Percentiles rank a stretch among this genome's conserved stretches.
phyloP scores from a whole-genome alignment of 1,140 invertebrate genomes.

The Muscidifurax raptorellus region DNA sequence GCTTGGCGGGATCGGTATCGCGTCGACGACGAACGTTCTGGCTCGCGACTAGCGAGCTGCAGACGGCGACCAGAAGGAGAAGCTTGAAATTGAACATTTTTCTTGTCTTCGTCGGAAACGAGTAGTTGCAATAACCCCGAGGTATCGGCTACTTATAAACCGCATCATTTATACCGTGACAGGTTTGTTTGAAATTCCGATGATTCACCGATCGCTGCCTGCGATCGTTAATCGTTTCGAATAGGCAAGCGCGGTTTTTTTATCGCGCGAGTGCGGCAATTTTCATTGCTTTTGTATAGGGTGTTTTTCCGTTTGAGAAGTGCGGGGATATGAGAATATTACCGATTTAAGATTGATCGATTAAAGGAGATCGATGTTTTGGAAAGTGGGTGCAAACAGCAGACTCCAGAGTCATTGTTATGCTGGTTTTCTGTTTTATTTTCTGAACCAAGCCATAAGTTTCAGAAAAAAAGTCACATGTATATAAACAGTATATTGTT shows the following conservation, averaged over 20 bases:
- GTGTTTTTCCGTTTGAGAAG: too few species aligned
- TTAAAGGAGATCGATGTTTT: too few species aligned
- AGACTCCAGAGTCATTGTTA: not conserved
- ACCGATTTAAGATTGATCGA: too few species aligned
- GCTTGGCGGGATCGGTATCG: not conserved
- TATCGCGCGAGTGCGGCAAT: too few species aligned
- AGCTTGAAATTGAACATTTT: slow-evolving; percentile 27
- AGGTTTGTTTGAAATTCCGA: slow-evolving; percentile 5
- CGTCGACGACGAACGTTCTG: not conserved
- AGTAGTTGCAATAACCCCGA: not conserved
- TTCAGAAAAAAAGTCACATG: not conserved
- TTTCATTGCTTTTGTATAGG: too few species aligned
- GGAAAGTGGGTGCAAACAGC: not conserved
- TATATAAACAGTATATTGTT: not conserved
- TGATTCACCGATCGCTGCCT: not conserved
- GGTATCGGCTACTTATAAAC: not conserved
- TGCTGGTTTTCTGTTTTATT: slow-evolving; percentile 23
- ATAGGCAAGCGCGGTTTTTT: too few species aligned
- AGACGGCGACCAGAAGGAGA: slow-evolving; percentile 9
- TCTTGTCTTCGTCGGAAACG: too few species aligned
- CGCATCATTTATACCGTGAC: slow-evolving; percentile 10
- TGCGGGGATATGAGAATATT: too few species aligned
- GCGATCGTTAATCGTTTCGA: too few species aligned
- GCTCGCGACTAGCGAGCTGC: not conserved
- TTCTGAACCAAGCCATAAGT: slow-evolving; percentile 14